These are phyloP conservation scores for Lycodopsis pacificus DNA, from an alignment of 2,797 vertebrate species.

Conservation along the genomic window DNA sequence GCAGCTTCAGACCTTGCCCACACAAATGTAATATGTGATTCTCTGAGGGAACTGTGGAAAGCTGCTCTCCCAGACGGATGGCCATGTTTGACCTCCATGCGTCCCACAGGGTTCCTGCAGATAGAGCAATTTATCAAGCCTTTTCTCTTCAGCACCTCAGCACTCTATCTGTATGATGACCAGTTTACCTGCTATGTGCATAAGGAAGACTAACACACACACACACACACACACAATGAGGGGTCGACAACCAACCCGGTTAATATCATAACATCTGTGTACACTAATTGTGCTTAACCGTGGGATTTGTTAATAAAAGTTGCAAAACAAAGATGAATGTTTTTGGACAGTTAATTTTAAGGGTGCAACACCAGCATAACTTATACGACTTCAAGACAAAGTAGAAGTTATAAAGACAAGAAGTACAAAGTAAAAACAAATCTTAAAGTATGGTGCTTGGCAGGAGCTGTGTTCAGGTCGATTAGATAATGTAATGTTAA, in stretches of 20 bases:
- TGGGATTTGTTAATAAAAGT: no score
- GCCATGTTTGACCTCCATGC: slow-evolving; percentile 64
- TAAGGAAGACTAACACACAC: background rate
- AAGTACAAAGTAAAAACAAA: no score
- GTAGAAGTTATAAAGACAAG: no score
- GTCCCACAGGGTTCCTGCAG: slow-evolving; percentile 47
- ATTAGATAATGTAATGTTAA: no score
- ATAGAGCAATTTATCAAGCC: slow-evolving; percentile 68
- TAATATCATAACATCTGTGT: slow-evolving; percentile 6
- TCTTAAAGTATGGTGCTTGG: no score
- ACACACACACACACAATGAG: background rate
- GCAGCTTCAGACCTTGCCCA: slow-evolving; percentile 46
- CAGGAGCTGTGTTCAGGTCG: no score
- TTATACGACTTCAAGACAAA: no score
- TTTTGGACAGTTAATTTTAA: no score
- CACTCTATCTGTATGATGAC: slow-evolving; percentile 6
- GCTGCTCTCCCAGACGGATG: slow-evolving; percentile 31
- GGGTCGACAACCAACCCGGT: background rate
- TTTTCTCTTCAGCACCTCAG: slow-evolving; percentile 22
- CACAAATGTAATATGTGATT: slow-evolving; percentile 61
- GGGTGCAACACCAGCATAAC: no score
- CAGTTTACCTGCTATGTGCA: slow-evolving; percentile 17
- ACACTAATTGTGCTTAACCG: background rate
- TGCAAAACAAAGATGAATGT: no score
- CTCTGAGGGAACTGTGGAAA: slow-evolving; percentile 39